Evolutionary conservation across 2,888 invertebrate species (phyloP), one percentile per base, ranked within the genome.

Genomic region (Pammene fasciana): DNA sequence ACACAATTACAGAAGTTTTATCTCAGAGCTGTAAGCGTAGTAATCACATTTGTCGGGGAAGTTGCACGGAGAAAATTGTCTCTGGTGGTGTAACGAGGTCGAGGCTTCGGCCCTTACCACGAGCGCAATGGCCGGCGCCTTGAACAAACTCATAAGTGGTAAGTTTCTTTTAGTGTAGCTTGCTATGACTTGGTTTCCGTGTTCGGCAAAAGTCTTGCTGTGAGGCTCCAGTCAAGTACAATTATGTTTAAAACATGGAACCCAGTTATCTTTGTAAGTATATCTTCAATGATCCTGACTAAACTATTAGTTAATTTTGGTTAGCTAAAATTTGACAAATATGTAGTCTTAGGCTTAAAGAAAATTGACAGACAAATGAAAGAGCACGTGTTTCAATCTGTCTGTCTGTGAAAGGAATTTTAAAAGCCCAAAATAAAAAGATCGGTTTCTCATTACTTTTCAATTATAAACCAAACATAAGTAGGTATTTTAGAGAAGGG

Each of bases 1-100:
- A 90, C 83, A 86, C 86, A 87, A 89, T 89, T 89, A 89, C 85
- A 85, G 81, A 90, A 90, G 87, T 90, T 90, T 87, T 85, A 86
- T 85, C 86, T 86, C 82, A 78, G 84, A 86, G 83, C 83, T 81
- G 86, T 86, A 85, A 86, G 82, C 85, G 83, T 81, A 84, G 86
- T 89, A 90, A 90, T 90, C 88, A 86, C 85, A 86, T 89, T 88
- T 88, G 87, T 83, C 84, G 81, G 75, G 79, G 80, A 86, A 85
- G 83, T 85, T 87, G 82, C 83, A 81, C 78, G 81, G 82, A 85
- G 86, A 87, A 89, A 90, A 89, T 89, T 89, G 89, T 88, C 88
- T 88, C 85, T 80, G 83, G 81, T 82, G 75, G 76, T 82, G 81
- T 87, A 86, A 88, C 85, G 82, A 86, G 83, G 83, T 77, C 73